Percentiles rank a stretch among this genome's conserved stretches.
Conservation (phyloP, 2,113 vertebrate genomes). For the Herpetotheres cachinnans region DNA sequence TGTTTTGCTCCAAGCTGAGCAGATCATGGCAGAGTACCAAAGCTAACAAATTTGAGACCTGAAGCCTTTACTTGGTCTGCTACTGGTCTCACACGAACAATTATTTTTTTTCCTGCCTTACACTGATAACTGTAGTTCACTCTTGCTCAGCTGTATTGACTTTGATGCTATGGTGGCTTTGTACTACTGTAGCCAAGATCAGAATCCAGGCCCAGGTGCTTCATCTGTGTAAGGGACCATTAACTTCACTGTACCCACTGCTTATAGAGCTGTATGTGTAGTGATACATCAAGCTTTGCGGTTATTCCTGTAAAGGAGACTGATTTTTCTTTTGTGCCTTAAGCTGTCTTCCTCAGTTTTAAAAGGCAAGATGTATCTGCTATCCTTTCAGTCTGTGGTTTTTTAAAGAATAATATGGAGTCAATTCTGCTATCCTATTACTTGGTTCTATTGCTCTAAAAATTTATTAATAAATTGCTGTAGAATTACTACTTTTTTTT, state of each 20-base stretch:
- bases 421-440: not conserved
- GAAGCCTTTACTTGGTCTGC: not conserved
- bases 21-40: not conserved
- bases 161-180: not conserved
- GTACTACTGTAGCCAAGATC: too few species aligned
- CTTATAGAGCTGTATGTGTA: not conserved
- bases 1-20: not conserved
- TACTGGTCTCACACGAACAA: not conserved
- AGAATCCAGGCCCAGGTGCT: not conserved
- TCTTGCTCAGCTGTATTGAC: not conserved
- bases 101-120: not conserved
- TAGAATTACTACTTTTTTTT: not conserved
- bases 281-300: not conserved
- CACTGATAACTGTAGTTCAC: not conserved
- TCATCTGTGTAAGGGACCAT: not conserved
- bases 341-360: not conserved
- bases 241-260: not conserved
- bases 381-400: not conserved
- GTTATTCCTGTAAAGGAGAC: not conserved
- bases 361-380: not conserved
- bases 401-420: not conserved
- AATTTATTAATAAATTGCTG: not conserved
- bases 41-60: not conserved
- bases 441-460: not conserved
- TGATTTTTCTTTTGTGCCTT: not conserved